Percentiles rank a stretch among this genome's conserved stretches.
Evolutionary conservation across 2,888 invertebrate species (phyloP).

Genomic region (Platerodrilus igneus): DNA sequence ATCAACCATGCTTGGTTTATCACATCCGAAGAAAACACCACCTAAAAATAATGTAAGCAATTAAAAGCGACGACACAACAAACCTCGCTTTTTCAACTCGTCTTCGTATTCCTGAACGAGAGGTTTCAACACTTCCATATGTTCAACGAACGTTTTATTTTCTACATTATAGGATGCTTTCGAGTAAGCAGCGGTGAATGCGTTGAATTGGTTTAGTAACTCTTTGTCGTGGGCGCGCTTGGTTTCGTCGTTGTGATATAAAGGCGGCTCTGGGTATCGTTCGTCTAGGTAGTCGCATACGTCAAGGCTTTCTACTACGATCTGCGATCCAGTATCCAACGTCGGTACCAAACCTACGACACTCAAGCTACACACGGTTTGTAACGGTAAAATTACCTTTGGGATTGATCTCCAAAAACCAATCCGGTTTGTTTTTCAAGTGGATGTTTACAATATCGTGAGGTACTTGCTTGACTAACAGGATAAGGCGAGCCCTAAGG

Average conservation of each 20-base stretch:
- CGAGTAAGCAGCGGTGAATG: slow-evolving; percentile 3
- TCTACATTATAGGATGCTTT: slow-evolving; percentile 1
- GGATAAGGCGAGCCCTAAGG: slow-evolving; percentile 66
- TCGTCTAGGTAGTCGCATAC: slow-evolving; percentile 55
- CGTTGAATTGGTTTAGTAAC: slow-evolving; percentile 35
- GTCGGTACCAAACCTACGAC: slow-evolving; percentile 52
- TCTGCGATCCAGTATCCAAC: slow-evolving; percentile 46
- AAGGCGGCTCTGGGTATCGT: slow-evolving; percentile 49
- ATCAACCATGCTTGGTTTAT: too few relatives aligned
- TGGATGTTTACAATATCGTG: slow-evolving; percentile 72
- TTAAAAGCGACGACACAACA: background rate
- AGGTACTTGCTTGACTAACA: slow-evolving; percentile 70
- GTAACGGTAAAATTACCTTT: too few relatives aligned
- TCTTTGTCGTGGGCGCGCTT: slow-evolving; percentile 36
- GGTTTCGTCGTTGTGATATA: slow-evolving; percentile 48
- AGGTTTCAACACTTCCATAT: background rate
- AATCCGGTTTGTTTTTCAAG: slow-evolving; percentile 74
- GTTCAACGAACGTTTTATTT: background rate
- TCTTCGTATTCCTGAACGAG: background rate
- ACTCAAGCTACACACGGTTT: too few relatives aligned
- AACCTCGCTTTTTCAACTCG: slow-evolving; percentile 4
- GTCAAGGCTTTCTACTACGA: slow-evolving; percentile 52
- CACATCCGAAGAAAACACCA: too few relatives aligned
- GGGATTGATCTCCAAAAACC: slow-evolving; percentile 63
- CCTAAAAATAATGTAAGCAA: slow-evolving; percentile 2